A percentile compares a stretch with the other conserved stretches of the same genome.
phyloP scores from a whole-genome alignment of 2,888 invertebrate genomes.

The Arenicola marina region DNA sequence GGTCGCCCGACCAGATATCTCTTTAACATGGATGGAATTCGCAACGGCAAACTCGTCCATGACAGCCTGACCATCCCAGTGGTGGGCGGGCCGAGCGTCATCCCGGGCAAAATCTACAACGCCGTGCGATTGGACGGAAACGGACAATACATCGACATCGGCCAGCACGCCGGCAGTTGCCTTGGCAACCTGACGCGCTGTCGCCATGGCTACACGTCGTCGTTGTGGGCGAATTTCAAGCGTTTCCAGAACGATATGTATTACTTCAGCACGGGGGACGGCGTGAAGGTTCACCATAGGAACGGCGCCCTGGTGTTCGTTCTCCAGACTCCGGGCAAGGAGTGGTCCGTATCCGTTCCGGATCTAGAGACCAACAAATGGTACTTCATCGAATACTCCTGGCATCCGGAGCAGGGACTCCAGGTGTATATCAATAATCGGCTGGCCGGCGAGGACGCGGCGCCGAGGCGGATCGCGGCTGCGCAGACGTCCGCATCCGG shows the following conservation, averaged over 20 bases:
- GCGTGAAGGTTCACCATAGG: conserved; percentile 41
- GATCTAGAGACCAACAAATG: conserved; percentile 40
- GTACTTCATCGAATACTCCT: conserved; percentile 52
- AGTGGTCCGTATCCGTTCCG: conserved; percentile 45
- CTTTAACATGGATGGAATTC: conserved; percentile 5
- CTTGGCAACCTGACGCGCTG: conserved; percentile 51
- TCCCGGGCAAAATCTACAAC: conserved; percentile 47
- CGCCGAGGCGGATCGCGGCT: background rate
- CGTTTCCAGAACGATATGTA: conserved; percentile 49
- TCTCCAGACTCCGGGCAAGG: conserved; percentile 27
- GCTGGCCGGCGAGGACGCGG: conserved; percentile 14
- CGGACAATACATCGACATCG: conserved; percentile 53
- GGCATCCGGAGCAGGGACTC: conserved; percentile 50
- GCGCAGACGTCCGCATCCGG: background rate
- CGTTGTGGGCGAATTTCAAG: conserved; percentile 50
- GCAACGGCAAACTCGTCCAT: conserved; percentile 35
- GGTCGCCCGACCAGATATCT: background rate
- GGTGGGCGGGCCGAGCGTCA: conserved; percentile 37
- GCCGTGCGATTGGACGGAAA: conserved; percentile 48
- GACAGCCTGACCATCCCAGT: conserved; percentile 34
- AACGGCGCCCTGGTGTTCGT: conserved; percentile 44
- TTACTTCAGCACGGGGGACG: conserved; percentile 27
- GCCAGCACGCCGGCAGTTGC: conserved; percentile 43
- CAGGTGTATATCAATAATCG: conserved; percentile 27
- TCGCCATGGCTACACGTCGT: conserved; percentile 48